A percentile compares a stretch with the other conserved stretches of the same genome.
These are phyloP conservation scores for Apantesis nais DNA, from an alignment of 2,888 invertebrate species.

Conservation along the genomic window DNA sequence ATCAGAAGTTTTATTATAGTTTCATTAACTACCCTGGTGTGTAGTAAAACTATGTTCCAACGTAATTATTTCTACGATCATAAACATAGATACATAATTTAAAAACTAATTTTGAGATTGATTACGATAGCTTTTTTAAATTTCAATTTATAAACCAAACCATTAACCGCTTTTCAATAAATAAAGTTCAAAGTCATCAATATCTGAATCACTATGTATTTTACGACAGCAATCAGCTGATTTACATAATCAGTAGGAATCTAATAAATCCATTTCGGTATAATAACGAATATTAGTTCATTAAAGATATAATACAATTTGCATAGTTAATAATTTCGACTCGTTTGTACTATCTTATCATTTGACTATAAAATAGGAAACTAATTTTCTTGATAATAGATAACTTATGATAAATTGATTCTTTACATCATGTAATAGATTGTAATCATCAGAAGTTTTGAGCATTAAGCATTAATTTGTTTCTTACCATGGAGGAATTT, in stretches of 20 bases:
- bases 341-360: slow-evolving; percentile 3
- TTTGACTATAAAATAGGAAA: slow-evolving; percentile 16
- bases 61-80: background rate
- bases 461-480: too few species aligned
- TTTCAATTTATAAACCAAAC: background rate
- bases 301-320: slow-evolving; percentile 25
- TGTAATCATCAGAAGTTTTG: background rate
- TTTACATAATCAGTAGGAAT: slow-evolving; percentile 23
- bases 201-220: slow-evolving; percentile 17
- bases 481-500: background rate
- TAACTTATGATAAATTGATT: slow-evolving; percentile 1
- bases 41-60: background rate
- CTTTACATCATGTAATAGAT: too few species aligned
- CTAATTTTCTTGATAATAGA: slow-evolving; percentile 12
- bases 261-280: slow-evolving; percentile 11
- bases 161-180: background rate
- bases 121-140: background rate
- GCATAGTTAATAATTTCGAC: slow-evolving; percentile 14
- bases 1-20: background rate
- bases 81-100: background rate
- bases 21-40: background rate
- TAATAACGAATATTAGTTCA: slow-evolving; percentile 7
- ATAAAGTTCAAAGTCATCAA: background rate
- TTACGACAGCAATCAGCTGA: background rate
- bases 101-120: background rate